A percentile compares a stretch with the other conserved stretches of the same genome.
phyloP scores from a whole-genome alignment of 2,113 vertebrate species.

The Hemiscyllium ocellatum region DNA sequence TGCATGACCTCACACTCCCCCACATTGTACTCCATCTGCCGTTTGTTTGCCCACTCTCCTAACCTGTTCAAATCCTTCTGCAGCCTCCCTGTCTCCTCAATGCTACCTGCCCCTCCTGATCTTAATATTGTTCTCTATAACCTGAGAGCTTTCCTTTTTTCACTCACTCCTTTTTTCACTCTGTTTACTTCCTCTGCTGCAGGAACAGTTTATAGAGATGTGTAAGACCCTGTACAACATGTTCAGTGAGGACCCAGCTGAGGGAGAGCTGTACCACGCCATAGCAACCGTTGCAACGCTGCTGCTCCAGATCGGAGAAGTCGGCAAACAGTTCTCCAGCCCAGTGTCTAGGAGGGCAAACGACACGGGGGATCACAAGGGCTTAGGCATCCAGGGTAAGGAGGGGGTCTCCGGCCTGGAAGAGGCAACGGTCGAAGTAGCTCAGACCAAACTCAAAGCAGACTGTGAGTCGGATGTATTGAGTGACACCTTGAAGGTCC shows the following conservation, averaged over 20 bases:
- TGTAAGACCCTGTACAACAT: slow-evolving; percentile 97
- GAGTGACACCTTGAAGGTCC: slow-evolving; percentile 45
- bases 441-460: neutral
- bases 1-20: no score
- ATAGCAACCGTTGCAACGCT: slow-evolving; percentile 94
- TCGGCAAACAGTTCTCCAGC: slow-evolving; percentile 81
- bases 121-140: neutral
- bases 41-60: no score
- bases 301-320: slow-evolving; percentile 85
- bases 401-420: slow-evolving; percentile 47
- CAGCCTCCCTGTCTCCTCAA: no score
- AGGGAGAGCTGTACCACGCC: slow-evolving; percentile 88
- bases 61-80: no score
- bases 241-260: slow-evolving; percentile 83
- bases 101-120: neutral
- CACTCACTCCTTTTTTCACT: neutral
- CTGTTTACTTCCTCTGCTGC: slow-evolving; percentile 28
- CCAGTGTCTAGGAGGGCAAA: slow-evolving; percentile 58
- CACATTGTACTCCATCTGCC: no score
- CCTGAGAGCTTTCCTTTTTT: neutral
- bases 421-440: slow-evolving; percentile 49
- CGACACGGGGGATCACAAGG: slow-evolving; percentile 45
- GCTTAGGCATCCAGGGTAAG: slow-evolving; percentile 53
- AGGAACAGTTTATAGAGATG: slow-evolving; percentile 97
- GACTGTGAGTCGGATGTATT: slow-evolving; percentile 40